phyloP scores from a whole-genome alignment of 1,140 invertebrate species.

The Zaprionus camerounensis region DNA sequence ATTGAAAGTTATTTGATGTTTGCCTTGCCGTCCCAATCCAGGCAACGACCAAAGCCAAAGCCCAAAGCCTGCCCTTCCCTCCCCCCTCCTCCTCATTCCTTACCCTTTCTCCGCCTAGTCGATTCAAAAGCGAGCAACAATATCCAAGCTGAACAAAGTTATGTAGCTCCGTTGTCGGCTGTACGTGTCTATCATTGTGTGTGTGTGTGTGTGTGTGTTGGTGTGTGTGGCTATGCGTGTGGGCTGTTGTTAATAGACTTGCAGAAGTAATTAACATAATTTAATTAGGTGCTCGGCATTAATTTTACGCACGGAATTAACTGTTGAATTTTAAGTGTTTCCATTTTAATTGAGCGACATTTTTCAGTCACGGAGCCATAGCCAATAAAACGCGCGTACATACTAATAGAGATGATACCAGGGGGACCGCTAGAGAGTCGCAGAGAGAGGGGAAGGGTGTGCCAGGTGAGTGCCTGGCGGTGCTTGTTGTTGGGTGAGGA shows the following conservation, averaged over 20 bases:
- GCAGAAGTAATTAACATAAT: slow-evolving; percentile 80
- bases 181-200: slow-evolving; percentile 31
- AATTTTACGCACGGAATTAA: slow-evolving; percentile 83
- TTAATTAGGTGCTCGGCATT: slow-evolving; percentile 83
- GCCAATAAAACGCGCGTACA: slow-evolving; percentile 47
- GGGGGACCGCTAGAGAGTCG: slow-evolving; percentile 2
- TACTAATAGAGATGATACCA: slow-evolving; percentile 69
- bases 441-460: not conserved
- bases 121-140: slow-evolving; percentile 5
- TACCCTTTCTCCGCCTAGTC: not conserved
- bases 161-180: slow-evolving; percentile 1
- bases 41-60: slow-evolving; percentile 34
- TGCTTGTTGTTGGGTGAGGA: slow-evolving; percentile 14
- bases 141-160: slow-evolving; percentile 24
- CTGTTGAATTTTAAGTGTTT: slow-evolving; percentile 83
- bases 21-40: slow-evolving; percentile 57
- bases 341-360: slow-evolving; percentile 81
- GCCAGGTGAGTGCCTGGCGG: not conserved
- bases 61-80: not conserved
- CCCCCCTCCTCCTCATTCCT: not conserved
- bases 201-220: slow-evolving; percentile 26
- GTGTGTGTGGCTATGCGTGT: slow-evolving; percentile 32
- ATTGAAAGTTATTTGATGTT: slow-evolving; percentile 83
- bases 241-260: slow-evolving; percentile 72
- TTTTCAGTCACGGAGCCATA: slow-evolving; percentile 58